A percentile compares a stretch with the other conserved stretches of the same genome.
These are phyloP conservation scores for Esox lucius DNA, from an alignment of 2,797 vertebrate genomes.

Conservation along the genomic window DNA sequence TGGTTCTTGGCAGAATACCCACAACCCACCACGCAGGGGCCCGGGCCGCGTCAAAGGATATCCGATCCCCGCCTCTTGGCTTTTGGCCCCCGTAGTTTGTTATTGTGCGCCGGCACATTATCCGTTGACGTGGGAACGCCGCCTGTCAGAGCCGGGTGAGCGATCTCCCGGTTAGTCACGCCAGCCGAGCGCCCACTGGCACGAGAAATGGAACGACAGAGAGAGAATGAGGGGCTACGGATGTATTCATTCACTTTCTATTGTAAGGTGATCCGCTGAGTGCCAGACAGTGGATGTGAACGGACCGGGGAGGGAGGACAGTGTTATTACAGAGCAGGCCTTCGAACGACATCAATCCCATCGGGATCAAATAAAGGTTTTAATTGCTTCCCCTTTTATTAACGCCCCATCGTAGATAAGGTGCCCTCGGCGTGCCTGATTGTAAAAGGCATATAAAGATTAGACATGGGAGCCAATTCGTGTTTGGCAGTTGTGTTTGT, in stretches of 20 bases:
- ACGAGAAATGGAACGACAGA: constrained; percentile 58
- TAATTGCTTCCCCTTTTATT: constrained; percentile 77
- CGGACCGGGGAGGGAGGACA: constrained; percentile 57
- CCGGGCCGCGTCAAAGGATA: constrained; percentile 65
- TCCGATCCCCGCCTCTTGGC: constrained; percentile 61
- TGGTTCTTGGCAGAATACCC: constrained; percentile 52
- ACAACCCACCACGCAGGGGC: constrained; percentile 55
- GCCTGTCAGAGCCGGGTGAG: constrained; percentile 40
- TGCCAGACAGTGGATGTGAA: constrained; percentile 50
- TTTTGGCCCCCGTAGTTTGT: constrained; percentile 44
- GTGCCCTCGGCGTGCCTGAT: constrained; percentile 67
- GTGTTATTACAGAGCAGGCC: constrained; percentile 72
- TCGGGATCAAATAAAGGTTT: constrained; percentile 75
- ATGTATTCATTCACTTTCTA: constrained; percentile 73
- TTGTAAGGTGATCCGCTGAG: constrained; percentile 73
- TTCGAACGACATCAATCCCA: constrained; percentile 71
- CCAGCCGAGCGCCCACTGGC: constrained; percentile 28
- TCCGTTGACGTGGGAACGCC: constrained; percentile 68
- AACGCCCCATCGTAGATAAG: constrained; percentile 59
- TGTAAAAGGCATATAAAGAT: constrained; percentile 61
- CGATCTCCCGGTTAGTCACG: background rate
- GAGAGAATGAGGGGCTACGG: constrained; percentile 45
- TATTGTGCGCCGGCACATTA: constrained; percentile 69
- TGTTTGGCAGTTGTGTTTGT: constrained; percentile 62
- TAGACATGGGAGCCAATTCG: constrained; percentile 32